Evolutionary conservation across 2,797 vertebrate genomes (phyloP).

Genomic region (Picus viridis): DNA sequence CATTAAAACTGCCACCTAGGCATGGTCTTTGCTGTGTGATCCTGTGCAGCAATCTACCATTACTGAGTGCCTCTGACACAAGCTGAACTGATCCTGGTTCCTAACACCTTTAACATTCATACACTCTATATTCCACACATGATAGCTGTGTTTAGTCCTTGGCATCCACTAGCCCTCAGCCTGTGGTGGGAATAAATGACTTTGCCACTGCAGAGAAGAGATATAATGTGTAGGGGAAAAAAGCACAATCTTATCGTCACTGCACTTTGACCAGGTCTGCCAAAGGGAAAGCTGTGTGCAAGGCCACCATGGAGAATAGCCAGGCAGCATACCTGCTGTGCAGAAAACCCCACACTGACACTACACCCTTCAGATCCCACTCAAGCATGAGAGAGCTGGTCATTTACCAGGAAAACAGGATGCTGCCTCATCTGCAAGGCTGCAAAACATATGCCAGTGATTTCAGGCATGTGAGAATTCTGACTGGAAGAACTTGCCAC

Average conservation of each 20-base stretch:
- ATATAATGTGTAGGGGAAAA: neutral
- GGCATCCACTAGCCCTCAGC: neutral
- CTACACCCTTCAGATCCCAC: neutral
- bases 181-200: neutral
- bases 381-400: neutral
- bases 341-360: slow-evolving; percentile 6
- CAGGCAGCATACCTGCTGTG: slow-evolving; percentile 33
- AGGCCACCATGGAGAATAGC: neutral
- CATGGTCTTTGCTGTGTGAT: neutral
- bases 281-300: neutral
- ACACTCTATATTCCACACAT: neutral
- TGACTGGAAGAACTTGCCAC: neutral
- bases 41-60: neutral
- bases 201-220: neutral
- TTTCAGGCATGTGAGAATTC: neutral
- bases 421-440: neutral
- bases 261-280: slow-evolving; percentile 59
- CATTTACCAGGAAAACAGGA: slow-evolving; percentile 30
- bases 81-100: neutral
- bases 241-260: neutral
- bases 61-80: neutral
- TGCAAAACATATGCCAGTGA: neutral
- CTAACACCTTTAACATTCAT: neutral
- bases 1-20: neutral
- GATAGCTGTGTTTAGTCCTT: neutral